Evolutionary conservation across 2,888 invertebrate species (phyloP).

Genomic region (Pristionchus maxplancki): DNA sequence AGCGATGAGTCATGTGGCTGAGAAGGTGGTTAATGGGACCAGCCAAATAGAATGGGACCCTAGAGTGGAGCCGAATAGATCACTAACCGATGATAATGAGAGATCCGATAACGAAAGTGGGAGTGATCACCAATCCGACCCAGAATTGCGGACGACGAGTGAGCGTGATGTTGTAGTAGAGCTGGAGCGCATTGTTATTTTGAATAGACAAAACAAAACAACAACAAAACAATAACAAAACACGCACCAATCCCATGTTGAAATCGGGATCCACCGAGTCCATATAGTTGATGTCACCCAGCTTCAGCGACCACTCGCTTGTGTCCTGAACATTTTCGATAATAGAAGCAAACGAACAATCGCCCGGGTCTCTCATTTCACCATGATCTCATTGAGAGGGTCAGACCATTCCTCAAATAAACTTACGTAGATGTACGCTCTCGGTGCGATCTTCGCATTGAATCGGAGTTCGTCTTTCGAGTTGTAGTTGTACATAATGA

Average conservation of each 20-base stretch:
- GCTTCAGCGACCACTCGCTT: not conserved
- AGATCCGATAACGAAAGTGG: slow-evolving; percentile 48
- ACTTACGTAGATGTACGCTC: slow-evolving; percentile 25
- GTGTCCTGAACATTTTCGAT: no score
- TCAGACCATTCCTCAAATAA: no score
- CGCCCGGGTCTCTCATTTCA: no score
- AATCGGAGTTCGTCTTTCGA: not conserved
- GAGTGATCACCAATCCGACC: slow-evolving; percentile 42
- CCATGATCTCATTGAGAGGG: not conserved
- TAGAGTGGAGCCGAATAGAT: no score
- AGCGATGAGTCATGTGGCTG: no score
- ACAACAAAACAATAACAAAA: no score
- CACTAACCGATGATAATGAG: slow-evolving; percentile 48
- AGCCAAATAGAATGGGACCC: no score
- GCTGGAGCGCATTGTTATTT: not conserved
- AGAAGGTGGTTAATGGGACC: no score
- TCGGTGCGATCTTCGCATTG: not conserved
- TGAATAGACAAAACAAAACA: not conserved
- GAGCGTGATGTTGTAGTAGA: slow-evolving; percentile 44
- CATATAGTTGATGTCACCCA: not conserved
- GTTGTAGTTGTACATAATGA: slow-evolving; percentile 46
- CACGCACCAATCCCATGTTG: slow-evolving; percentile 25
- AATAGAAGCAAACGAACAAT: no score
- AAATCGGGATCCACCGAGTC: not conserved
- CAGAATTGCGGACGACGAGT: slow-evolving; percentile 46